A percentile compares a stretch with the other conserved stretches of the same genome.
Conservation (phyloP, 2,797 vertebrate species). For the Anguilla anguilla region DNA sequence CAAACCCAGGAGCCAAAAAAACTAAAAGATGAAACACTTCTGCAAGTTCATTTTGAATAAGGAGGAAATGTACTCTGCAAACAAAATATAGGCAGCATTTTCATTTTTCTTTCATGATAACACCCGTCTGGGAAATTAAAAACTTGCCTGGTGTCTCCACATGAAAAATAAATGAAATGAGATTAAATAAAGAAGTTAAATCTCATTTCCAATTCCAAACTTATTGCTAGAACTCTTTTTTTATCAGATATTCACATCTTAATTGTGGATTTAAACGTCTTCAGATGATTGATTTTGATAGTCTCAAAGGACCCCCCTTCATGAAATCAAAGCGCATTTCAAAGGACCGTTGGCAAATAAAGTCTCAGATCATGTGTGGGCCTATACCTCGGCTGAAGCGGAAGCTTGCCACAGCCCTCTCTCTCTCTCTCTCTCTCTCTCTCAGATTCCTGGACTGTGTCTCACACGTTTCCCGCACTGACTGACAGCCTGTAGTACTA, state of each 20-base stretch:
- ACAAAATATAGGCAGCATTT: neutral
- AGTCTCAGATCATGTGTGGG: neutral
- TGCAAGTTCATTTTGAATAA: neutral
- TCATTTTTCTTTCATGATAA: neutral
- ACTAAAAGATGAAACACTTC: neutral
- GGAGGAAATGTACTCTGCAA: neutral
- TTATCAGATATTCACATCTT: neutral
- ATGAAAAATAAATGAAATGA: neutral
- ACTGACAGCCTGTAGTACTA: neutral
- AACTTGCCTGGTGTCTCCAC: neutral
- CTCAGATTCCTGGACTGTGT: slow-evolving; percentile 6
- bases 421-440: neutral
- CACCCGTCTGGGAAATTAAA: neutral
- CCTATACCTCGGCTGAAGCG: neutral
- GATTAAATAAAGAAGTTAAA: neutral
- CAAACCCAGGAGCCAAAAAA: neutral
- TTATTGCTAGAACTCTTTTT: neutral
- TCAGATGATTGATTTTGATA: neutral
- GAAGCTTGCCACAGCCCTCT: neutral
- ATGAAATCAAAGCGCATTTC: neutral
- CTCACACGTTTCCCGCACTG: slow-evolving; percentile 10
- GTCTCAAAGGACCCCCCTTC: neutral
- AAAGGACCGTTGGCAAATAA: neutral
- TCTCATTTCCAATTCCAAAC: neutral
- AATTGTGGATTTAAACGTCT: neutral